A percentile compares a stretch with the other conserved stretches of the same genome.
These are phyloP conservation scores for Petrolisthes cinctipes DNA, from an alignment of 2,888 invertebrate species.

Conservation along the genomic window DNA sequence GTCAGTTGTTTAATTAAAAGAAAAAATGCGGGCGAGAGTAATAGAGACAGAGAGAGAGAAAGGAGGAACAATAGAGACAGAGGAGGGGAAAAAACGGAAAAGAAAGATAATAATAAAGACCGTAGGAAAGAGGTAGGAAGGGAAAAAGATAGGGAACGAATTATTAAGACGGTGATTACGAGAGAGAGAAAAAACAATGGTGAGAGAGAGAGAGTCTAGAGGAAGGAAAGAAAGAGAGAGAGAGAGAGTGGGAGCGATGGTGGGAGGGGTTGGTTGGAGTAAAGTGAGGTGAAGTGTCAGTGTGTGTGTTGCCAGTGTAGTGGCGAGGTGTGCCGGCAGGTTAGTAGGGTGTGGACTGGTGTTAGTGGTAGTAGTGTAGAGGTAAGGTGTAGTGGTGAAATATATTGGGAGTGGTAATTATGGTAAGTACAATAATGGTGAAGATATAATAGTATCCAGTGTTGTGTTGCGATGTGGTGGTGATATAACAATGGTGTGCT, in stretches of 20 bases:
- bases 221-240: neutral
- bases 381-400: neutral
- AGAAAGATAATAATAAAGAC: neutral
- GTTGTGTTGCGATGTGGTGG: no score
- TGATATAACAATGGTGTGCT: no score
- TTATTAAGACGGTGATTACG: neutral
- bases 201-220: neutral
- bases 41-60: neutral
- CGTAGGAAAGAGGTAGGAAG: neutral
- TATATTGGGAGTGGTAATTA: neutral
- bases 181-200: neutral
- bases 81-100: neutral
- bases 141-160: neutral
- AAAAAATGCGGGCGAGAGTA: neutral
- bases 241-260: neutral
- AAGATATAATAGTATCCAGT: no score
- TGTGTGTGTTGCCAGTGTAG: neutral
- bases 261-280: neutral
- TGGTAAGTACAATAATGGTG: no score
- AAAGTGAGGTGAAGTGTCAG: neutral
- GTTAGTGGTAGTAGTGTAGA: neutral
- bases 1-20: neutral
- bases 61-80: neutral
- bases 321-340: neutral
- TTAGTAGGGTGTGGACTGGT: neutral